A percentile compares a stretch with the other conserved stretches of the same genome.
phyloP scores from a whole-genome alignment of 2,113 vertebrate species.

The Melanotaenia duboulayi region DNA sequence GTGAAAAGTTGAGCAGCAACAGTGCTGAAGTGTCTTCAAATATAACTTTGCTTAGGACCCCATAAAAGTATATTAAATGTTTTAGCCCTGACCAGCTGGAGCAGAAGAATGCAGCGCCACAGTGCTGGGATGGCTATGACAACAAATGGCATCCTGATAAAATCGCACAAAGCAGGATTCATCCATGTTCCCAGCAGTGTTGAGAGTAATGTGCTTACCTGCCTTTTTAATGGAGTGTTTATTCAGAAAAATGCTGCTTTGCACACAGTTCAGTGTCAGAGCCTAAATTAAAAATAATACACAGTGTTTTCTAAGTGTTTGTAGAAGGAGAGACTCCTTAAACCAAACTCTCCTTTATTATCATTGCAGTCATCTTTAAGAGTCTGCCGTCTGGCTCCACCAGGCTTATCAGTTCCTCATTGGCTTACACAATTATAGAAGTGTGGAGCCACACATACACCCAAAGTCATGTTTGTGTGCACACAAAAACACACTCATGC shows the following conservation, averaged over 20 bases:
- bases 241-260: conserved; percentile 37
- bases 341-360: conserved; percentile 67
- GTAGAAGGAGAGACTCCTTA: conserved; percentile 30
- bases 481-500: conserved; percentile 33
- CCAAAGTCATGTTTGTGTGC: conserved; percentile 24
- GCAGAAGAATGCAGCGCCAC: conserved; percentile 15
- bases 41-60: too few species aligned
- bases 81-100: background rate
- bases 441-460: conserved; percentile 40
- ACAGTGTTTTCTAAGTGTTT: conserved; percentile 21
- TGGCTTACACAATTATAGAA: conserved; percentile 75
- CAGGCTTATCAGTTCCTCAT: conserved; percentile 79
- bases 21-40: too few species aligned
- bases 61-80: too few species aligned
- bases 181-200: conserved; percentile 5
- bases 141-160: conserved; percentile 58
- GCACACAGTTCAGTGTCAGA: conserved; percentile 35
- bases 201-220: conserved; percentile 50
- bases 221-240: conserved; percentile 50
- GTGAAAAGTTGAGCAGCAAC: too few species aligned
- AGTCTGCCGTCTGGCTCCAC: conserved; percentile 83
- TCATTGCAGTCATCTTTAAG: conserved; percentile 81
- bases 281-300: conserved; percentile 33
- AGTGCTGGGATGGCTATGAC: conserved; percentile 33
- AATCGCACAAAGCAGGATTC: conserved; percentile 39